These are phyloP conservation scores for Conus ventricosus DNA, from an alignment of 1,140 invertebrate genomes.

Conservation along the genomic window DNA sequence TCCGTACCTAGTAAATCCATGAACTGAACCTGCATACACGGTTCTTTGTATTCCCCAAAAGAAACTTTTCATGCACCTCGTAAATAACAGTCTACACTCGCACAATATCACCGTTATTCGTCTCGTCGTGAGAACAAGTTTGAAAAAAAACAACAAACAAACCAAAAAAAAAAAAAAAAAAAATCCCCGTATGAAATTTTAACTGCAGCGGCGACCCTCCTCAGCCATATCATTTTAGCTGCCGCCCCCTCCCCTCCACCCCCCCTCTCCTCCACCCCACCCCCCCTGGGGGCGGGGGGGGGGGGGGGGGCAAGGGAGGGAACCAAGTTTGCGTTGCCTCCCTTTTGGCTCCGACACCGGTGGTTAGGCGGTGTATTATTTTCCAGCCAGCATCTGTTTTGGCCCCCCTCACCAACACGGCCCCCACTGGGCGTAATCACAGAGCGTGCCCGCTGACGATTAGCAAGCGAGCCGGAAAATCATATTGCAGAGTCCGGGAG, in stretches of 20 bases:
- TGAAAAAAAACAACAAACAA: no score
- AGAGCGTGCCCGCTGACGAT: slow-evolving; percentile 23
- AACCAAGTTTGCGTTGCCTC: neutral
- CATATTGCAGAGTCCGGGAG: neutral
- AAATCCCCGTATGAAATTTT: no score
- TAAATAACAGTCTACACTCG: no score
- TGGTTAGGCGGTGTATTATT: slow-evolving; percentile 18
- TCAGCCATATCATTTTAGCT: neutral
- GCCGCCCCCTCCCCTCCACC: no score
- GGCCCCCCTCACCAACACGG: neutral
- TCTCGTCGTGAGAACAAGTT: no score
- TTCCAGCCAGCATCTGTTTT: slow-evolving; percentile 25
- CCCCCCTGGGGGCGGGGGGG: neutral
- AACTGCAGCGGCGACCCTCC: neutral
- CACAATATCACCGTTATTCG: no score
- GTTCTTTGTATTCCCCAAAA: no score
- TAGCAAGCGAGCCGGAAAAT: slow-evolving; percentile 32
- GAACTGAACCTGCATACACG: neutral
- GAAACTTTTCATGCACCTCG: no score
- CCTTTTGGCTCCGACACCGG: neutral
- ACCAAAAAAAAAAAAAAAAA: no score
- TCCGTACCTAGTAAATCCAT: neutral
- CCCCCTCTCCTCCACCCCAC: neutral
- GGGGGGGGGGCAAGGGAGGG: neutral
- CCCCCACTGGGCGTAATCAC: slow-evolving; percentile 32